These are phyloP conservation scores for Plectropomus leopardus DNA, from an alignment of 2,113 vertebrate genomes.

Conservation along the genomic window DNA sequence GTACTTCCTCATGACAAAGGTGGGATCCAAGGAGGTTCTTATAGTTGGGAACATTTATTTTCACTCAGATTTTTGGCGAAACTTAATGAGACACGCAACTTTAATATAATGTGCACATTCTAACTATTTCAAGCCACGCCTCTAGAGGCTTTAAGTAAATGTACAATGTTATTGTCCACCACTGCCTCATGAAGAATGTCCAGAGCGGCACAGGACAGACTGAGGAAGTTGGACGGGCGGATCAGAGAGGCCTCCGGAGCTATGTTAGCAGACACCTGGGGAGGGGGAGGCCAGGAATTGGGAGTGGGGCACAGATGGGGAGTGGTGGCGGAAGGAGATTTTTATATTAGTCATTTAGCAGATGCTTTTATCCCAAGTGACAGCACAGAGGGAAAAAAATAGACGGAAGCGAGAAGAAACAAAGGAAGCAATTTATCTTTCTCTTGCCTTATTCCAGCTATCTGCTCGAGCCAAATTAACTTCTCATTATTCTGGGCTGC, in stretches of 20 bases:
- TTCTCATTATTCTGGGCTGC: constrained; percentile 44
- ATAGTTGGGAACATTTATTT: too few species aligned
- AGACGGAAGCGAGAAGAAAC: constrained; percentile 43
- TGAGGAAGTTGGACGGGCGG: constrained; percentile 83
- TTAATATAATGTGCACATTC: too few species aligned
- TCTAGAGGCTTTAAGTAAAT: too few species aligned
- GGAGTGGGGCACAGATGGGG: neutral
- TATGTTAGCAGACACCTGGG: constrained; percentile 87
- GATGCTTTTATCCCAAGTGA: constrained; percentile 54
- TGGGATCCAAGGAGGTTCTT: too few species aligned
- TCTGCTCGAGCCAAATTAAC: constrained; percentile 53
- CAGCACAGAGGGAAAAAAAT: constrained; percentile 31
- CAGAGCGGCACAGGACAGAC: constrained; percentile 88
- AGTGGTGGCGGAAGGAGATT: constrained; percentile 11
- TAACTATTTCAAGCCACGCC: too few species aligned
- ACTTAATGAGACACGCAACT: too few species aligned
- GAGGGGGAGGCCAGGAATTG: neutral
- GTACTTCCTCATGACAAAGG: too few species aligned
- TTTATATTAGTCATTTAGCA: constrained; percentile 54
- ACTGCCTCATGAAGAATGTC: too few species aligned
- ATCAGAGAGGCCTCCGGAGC: constrained; percentile 88
- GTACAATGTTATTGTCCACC: too few species aligned
- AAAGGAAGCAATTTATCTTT: constrained; percentile 65
- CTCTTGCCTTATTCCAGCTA: constrained; percentile 31
- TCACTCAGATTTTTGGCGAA: too few species aligned